A percentile compares a stretch with the other conserved stretches of the same genome.
Conservation (phyloP, 2,888 invertebrate species). For the Leuctra nigra region DNA sequence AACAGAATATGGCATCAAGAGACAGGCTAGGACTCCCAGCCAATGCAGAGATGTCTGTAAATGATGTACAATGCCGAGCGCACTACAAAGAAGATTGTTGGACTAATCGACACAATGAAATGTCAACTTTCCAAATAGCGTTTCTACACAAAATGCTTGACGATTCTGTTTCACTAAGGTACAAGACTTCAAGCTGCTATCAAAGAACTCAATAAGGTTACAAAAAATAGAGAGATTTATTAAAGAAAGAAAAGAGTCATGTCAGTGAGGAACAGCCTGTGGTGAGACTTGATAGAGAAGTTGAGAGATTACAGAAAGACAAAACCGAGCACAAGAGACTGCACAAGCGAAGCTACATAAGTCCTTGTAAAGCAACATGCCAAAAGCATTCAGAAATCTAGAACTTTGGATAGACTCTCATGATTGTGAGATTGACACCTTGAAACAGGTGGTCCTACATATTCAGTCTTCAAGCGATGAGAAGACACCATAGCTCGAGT, state of each 20-base stretch:
- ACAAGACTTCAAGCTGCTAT: constrained; percentile 34
- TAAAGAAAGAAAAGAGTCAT: constrained; percentile 31
- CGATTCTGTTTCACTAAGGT: constrained; percentile 39
- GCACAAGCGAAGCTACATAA: constrained; percentile 32
- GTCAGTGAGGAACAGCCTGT: constrained; percentile 16
- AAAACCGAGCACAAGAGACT: constrained; percentile 36
- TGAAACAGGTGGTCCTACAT: constrained; percentile 69
- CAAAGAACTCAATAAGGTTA: constrained; percentile 39
- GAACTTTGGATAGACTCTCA: constrained; percentile 52
- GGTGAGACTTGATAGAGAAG: constrained; percentile 34
- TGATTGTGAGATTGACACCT: constrained; percentile 60
- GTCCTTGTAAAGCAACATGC: constrained; percentile 50
- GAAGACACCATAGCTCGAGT: constrained; percentile 54
- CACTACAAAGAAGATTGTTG: constrained; percentile 20
- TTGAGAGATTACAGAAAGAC: constrained; percentile 37
- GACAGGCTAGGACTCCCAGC: constrained; percentile 48
- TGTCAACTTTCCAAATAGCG: constrained; percentile 36
- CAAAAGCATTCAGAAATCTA: constrained; percentile 49
- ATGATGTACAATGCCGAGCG: constrained; percentile 24
- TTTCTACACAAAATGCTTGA: constrained; percentile 40
- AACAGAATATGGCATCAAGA: constrained; percentile 67
- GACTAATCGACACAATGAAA: constrained; percentile 34
- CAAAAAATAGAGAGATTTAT: constrained; percentile 41
- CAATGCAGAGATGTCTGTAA: constrained; percentile 45
- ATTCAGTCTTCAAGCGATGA: constrained; percentile 65